Evolutionary conservation across 2,797 vertebrate genomes (phyloP), one percentile per base, ranked within the genome.

Genomic region (Channa striata): DNA sequence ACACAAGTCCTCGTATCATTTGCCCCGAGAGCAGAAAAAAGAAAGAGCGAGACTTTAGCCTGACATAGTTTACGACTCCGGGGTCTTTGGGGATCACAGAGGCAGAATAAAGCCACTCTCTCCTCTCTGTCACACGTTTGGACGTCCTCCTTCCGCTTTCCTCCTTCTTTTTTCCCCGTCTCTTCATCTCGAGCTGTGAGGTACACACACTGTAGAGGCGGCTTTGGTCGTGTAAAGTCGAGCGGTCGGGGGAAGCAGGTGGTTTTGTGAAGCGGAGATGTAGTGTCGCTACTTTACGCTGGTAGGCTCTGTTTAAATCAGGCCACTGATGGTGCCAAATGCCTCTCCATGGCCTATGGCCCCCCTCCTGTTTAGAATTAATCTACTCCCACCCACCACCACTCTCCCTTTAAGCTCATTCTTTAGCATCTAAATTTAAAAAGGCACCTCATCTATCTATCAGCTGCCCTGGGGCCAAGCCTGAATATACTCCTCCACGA

Each of bases 361-460:
- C 62, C 56, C 30, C 56, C 34, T 67, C 57, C 73, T 73, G 69
- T 74, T 88, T 66, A 66, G 74, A 87, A 87, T 87, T 69, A 84
- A 87, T 90, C 68, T 74, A 79, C 80, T 80, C 57, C 23, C 59
- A 47, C 59, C 56, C 60, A 50, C 59, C 43, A 19, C 59, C 37
- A 21, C 64, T 51, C 63, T 64, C 36, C 51, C 62, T 73, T 73
- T 43, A 9, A 88, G 78, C 82, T 84, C 72, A 83, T 82, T 84
- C 81, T 78, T 82, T 54, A 78, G 79, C 72, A 85, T 74, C 83
- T 89, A 84, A 87, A 89, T 91, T 90, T 87, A 89, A 84, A 84
- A 77, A 64, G 74, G 66, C 77, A 83, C 78, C 81, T 86, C 81
- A 86, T 89, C 74, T 80, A 80, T 87, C 66, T 74, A 80, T 82